phyloP scores from a whole-genome alignment of 2,797 vertebrate genomes.

The Muraenolepis orangiensis region DNA sequence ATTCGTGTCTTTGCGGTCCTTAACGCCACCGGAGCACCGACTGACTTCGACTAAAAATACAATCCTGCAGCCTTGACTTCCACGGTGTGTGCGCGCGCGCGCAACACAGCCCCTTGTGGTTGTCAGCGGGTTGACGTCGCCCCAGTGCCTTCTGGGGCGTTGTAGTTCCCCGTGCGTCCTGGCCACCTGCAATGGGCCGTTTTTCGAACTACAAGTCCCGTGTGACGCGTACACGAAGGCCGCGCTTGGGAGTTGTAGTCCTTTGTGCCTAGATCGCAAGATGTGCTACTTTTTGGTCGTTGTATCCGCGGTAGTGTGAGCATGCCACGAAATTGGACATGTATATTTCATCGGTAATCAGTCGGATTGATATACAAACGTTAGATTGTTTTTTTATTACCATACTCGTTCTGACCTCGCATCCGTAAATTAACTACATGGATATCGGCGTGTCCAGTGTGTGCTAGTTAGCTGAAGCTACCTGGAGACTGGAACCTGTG shows the following conservation, averaged over 20 bases:
- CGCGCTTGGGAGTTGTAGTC: not conserved
- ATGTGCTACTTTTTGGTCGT: not conserved
- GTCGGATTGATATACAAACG: not conserved
- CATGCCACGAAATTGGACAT: not conserved
- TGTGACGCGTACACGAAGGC: not conserved
- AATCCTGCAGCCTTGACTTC: conserved; percentile 65
- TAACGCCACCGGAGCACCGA: conserved; percentile 11
- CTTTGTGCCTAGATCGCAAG: not conserved
- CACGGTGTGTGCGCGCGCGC: conserved; percentile 65
- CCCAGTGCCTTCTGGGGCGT: conserved; percentile 51
- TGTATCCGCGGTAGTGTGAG: not conserved
- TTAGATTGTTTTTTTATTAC: not conserved
- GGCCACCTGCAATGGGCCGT: rapidly evolving
- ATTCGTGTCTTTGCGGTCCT: conserved; percentile 33
- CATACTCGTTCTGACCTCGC: not conserved
- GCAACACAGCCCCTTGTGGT: conserved; percentile 59
- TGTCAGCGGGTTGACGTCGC: conserved; percentile 33
- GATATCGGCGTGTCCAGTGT: not conserved
- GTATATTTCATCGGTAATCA: not conserved
- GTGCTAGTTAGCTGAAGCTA: not conserved
- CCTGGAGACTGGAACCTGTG: not conserved
- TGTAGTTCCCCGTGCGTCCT: conserved; percentile 25
- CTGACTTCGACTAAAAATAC: conserved; percentile 59
- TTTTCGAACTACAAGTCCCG: not conserved
- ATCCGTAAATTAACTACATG: not conserved